These are phyloP conservation scores for Hypomecis atomaria DNA, from an alignment of 2,888 invertebrate species.

Conservation along the genomic window DNA sequence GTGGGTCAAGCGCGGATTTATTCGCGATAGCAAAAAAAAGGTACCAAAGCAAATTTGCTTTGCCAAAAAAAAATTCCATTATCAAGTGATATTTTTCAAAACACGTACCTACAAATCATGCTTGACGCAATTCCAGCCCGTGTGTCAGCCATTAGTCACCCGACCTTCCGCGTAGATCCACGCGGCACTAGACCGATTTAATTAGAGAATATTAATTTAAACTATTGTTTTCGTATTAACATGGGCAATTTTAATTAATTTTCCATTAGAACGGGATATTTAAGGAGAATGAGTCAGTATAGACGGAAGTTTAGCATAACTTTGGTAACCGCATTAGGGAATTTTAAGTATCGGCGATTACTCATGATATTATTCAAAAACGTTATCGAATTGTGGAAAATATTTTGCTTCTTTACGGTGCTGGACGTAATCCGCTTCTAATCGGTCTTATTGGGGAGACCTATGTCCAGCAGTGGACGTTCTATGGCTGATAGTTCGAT, in stretches of 20 bases:
- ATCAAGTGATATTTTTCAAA: slow-evolving; percentile 2
- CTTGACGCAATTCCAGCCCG: slow-evolving; percentile 43
- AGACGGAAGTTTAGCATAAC: slow-evolving; percentile 14
- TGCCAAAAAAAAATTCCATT: slow-evolving; percentile 3
- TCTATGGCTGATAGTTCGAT: too few relatives aligned
- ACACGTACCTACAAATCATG: slow-evolving; percentile 36
- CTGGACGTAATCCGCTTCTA: too few relatives aligned
- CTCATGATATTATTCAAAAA: background rate
- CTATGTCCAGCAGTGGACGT: too few relatives aligned
- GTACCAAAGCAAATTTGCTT: too few relatives aligned
- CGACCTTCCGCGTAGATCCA: slow-evolving; percentile 50
- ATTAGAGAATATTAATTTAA: slow-evolving; percentile 15
- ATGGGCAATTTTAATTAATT: slow-evolving; percentile 5
- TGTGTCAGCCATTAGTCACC: slow-evolving; percentile 65
- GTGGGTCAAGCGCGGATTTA: too few relatives aligned
- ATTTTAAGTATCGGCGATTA: background rate
- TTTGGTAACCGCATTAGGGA: background rate
- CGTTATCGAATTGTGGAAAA: background rate
- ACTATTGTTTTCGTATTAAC: slow-evolving; percentile 10
- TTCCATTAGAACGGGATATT: slow-evolving; percentile 8
- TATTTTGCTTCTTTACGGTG: too few relatives aligned
- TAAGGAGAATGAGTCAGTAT: slow-evolving; percentile 9
- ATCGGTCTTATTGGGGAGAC: too few relatives aligned
- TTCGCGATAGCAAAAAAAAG: too few relatives aligned
- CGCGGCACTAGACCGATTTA: slow-evolving; percentile 15